These are phyloP conservation scores for Platerodrilus igneus DNA, from an alignment of 2,888 invertebrate genomes.

Conservation along the genomic window DNA sequence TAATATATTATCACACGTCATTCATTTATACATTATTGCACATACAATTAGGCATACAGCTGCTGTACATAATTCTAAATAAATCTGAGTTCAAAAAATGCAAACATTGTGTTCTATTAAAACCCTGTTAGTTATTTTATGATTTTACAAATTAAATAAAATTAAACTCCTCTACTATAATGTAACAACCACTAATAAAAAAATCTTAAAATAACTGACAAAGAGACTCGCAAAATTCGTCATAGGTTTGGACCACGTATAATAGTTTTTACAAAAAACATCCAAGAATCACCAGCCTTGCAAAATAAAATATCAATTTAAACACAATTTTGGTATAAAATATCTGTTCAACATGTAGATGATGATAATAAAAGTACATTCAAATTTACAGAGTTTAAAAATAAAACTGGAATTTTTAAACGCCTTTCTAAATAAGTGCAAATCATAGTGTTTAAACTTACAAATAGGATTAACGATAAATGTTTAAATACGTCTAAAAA, in stretches of 20 bases:
- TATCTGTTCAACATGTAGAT: constrained; percentile 1
- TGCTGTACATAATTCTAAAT: constrained; percentile 30
- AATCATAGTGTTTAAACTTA: no score
- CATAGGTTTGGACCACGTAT: constrained; percentile 35
- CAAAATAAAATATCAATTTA: not conserved
- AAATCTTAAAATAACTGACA: constrained; percentile 31
- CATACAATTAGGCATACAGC: constrained; percentile 21
- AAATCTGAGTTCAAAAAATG: constrained; percentile 29
- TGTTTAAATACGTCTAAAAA: constrained; percentile 24
- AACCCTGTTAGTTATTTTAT: constrained; percentile 34
- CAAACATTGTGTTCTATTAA: constrained; percentile 30
- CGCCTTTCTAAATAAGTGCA: no score
- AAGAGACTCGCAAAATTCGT: constrained; percentile 34
- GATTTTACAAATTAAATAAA: constrained; percentile 27
- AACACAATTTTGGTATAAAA: constrained; percentile 2
- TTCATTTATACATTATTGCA: constrained; percentile 25
- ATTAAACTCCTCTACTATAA: constrained; percentile 15
- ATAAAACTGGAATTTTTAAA: constrained; percentile 22
- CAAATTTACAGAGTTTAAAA: constrained; percentile 8
- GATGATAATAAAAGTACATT: constrained; percentile 1
- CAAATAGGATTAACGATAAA: constrained; percentile 30
- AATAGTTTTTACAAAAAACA: constrained; percentile 19
- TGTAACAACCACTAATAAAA: constrained; percentile 19
- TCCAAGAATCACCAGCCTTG: no score
- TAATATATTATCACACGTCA: constrained; percentile 29